Evolutionary conservation across 2,888 invertebrate genomes (phyloP).

Genomic region (Aphidoletes aphidimyza): DNA sequence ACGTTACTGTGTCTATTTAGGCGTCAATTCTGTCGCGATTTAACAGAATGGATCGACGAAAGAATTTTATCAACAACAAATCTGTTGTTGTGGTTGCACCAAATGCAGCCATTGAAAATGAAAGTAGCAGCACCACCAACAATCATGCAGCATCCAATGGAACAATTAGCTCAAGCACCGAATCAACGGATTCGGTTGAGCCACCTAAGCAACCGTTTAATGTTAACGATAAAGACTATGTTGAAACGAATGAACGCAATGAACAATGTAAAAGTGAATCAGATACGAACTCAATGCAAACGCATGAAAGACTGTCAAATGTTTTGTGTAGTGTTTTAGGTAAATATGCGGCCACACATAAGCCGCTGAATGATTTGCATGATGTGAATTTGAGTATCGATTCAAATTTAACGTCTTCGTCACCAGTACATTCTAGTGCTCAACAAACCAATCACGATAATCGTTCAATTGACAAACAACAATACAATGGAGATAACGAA

Average conservation of each 20-base stretch:
- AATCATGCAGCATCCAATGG: neutral
- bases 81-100: slow-evolving; percentile 1
- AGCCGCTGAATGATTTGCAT: neutral
- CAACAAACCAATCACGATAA: neutral
- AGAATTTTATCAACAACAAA: slow-evolving; percentile 51
- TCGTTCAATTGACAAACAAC: neutral
- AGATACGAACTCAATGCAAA: neutral
- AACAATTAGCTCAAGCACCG: slow-evolving; percentile 41
- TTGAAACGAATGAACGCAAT: neutral
- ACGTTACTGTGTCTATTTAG: slow-evolving; percentile 59
- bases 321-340: slow-evolving; percentile 37
- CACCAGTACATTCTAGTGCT: neutral
- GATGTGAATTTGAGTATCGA: no score
- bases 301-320: neutral
- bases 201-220: slow-evolving; percentile 43
- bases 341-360: neutral
- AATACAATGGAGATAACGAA: neutral
- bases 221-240: slow-evolving; percentile 6
- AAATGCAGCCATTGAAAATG: neutral
- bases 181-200: slow-evolving; percentile 31
- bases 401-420: neutral
- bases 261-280: slow-evolving; percentile 3
- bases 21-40: slow-evolving; percentile 66
- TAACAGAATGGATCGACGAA: slow-evolving; percentile 66
- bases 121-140: no score